Base-by-base conservation (phyloP, 2,888 invertebrate species). In the Troides oblongomaculatus region DNA sequence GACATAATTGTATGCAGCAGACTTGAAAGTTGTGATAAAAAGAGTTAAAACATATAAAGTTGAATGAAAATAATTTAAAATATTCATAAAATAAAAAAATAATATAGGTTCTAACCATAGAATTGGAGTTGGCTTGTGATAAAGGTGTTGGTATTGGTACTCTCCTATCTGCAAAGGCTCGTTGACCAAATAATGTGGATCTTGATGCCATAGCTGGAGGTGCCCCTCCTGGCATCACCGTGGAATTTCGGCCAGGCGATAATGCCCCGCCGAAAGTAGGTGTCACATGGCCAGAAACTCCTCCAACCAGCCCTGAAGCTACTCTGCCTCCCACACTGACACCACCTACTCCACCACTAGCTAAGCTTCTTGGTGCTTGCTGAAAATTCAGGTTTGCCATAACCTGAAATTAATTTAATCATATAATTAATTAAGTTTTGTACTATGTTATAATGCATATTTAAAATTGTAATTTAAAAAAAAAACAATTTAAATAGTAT, bases 361-460 rank as follows among this genome's bases (percentile, higher is more conserved):
- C 96, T 93, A 97, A 95, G 94, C 96, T 97, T 94, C 97, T 95
- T 92, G 97, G 97, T 82, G 96, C 95, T 93, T 96, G 96, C 92
- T 96, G 96, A 93, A 97, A 97, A 94, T 97, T 97, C 95, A 97
- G 95, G 95, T 97, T 97, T 94, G 97, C 97, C 97, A 97, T 97
- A 95, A 95, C 96, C 96, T 94, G 92, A 18, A 86, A 90, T 68
- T 70, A n/a, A 53, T 39, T 39, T 39, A 39, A 39, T 39, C 0
- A 10, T 39, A 39, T 39, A 39, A 10, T 39, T 1, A 39, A 21
- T 21, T 21, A 10, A 39, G 10, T 10, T 39, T 39, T 39, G 7
- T 39, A 39, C 30, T 30, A 25, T 43, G 46, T 46, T 50, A 50
- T 17, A 5, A 18, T 18, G 4, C 50, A 50, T 50, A 4, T 50